Evolutionary conservation across 2,797 vertebrate species (phyloP).

Genomic region (Psittacula echo): DNA sequence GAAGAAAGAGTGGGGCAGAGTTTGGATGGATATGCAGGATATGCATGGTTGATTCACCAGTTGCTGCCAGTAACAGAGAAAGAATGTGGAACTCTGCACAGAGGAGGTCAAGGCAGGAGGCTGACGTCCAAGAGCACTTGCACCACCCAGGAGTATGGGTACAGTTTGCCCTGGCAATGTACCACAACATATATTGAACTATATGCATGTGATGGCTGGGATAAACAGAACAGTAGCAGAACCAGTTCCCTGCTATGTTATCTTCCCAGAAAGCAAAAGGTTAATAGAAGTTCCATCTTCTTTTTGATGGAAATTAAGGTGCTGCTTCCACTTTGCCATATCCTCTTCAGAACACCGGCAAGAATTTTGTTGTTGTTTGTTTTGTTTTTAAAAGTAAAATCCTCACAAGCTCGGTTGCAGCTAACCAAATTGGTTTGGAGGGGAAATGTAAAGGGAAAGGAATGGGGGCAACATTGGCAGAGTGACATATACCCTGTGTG

Average conservation of each 20-base stretch:
- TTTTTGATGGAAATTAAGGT: background rate
- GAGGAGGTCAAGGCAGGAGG: background rate
- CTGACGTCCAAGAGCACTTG: fast-evolving
- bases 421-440: background rate
- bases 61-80: background rate
- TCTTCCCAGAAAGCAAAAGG: background rate
- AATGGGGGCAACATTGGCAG: background rate
- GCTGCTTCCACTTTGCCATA: background rate
- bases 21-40: background rate
- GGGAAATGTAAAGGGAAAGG: background rate
- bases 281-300: background rate
- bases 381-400: background rate
- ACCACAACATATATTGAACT: background rate
- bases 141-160: background rate
- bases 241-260: background rate
- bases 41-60: background rate
- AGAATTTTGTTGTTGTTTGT: background rate
- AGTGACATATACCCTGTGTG: background rate
- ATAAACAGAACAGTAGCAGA: background rate
- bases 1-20: background rate
- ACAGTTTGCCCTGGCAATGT: background rate
- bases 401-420: background rate
- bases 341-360: background rate
- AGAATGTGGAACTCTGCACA: background rate
- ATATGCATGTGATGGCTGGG: background rate